These are phyloP conservation scores for Myioborus melanocephalus DNA, from an alignment of 2,797 vertebrate species.

Conservation along the genomic window DNA sequence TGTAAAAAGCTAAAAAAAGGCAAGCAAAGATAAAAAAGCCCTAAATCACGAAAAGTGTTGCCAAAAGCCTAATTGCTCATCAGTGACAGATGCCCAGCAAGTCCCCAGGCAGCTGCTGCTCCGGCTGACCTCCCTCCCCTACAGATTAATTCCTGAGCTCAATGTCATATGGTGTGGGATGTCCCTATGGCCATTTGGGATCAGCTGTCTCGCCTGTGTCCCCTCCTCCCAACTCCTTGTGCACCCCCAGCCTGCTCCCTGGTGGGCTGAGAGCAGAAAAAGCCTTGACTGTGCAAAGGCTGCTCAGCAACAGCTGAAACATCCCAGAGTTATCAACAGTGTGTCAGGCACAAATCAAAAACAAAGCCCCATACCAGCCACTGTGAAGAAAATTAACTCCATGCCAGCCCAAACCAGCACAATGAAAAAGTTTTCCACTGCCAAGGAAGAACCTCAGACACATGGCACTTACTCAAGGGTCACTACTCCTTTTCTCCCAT, in stretches of 20 bases:
- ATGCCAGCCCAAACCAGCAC: neutral
- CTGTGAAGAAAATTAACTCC: neutral
- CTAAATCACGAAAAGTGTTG: neutral
- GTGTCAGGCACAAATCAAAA: neutral
- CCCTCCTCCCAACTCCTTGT: neutral
- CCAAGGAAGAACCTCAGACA: neutral
- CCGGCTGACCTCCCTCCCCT: neutral
- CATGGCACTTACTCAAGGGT: neutral
- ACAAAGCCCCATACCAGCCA: neutral
- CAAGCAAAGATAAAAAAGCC: neutral
- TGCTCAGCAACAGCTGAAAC: neutral
- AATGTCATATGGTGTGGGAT: neutral
- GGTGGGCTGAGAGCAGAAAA: neutral
- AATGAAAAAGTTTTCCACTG: neutral
- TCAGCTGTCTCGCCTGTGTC: accelerated
- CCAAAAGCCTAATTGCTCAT: neutral
- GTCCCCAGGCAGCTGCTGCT: neutral
- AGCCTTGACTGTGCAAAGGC: accelerated
- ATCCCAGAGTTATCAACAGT: neutral
- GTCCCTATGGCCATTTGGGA: neutral
- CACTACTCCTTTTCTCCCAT: neutral
- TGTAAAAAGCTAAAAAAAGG: too few relatives aligned
- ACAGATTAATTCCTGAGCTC: neutral
- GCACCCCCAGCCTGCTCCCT: accelerated
- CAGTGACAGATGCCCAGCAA: neutral